These are phyloP conservation scores for Psococerastis gibbosa DNA, from an alignment of 2,888 invertebrate genomes.

Conservation along the genomic window DNA sequence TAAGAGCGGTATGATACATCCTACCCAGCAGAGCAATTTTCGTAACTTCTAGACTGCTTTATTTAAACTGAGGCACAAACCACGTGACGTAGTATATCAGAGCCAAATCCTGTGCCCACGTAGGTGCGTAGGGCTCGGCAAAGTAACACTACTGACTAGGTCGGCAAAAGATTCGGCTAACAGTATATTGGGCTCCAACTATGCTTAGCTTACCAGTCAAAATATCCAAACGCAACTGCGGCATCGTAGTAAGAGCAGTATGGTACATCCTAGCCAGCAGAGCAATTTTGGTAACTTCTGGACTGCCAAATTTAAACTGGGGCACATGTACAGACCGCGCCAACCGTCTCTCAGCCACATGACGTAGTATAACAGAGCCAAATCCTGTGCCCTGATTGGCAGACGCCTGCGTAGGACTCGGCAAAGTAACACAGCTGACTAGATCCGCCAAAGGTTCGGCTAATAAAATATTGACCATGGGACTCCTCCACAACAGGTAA, in stretches of 20 bases:
- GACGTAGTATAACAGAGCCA: conserved; percentile 35
- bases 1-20: conserved; percentile 78
- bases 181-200: too few relatives aligned
- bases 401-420: not conserved
- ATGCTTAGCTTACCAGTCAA: conserved; percentile 59
- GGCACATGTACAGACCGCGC: conserved; percentile 39
- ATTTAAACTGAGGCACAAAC: conserved; percentile 43
- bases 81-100: conserved; percentile 38
- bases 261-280: conserved; percentile 83
- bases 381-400: too few relatives aligned
- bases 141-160: too few relatives aligned
- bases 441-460: conserved; percentile 29
- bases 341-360: conserved; percentile 38
- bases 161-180: too few relatives aligned
- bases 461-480: conserved; percentile 20
- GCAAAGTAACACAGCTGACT: conserved; percentile 18
- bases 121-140: not conserved
- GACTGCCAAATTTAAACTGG: conserved; percentile 58
- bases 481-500: conserved; percentile 46
- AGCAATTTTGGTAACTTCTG: conserved; percentile 64
- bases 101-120: too few relatives aligned
- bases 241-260: conserved; percentile 71
- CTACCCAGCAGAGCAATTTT: conserved; percentile 74
- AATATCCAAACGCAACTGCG: conserved; percentile 80
- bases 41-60: conserved; percentile 65